Evolutionary conservation across 37 sponge, comb jelly and placozoan genomes (phyloP), one percentile per base, ranked within the genome.

Genomic region (Aplysina aerophoba): DNA sequence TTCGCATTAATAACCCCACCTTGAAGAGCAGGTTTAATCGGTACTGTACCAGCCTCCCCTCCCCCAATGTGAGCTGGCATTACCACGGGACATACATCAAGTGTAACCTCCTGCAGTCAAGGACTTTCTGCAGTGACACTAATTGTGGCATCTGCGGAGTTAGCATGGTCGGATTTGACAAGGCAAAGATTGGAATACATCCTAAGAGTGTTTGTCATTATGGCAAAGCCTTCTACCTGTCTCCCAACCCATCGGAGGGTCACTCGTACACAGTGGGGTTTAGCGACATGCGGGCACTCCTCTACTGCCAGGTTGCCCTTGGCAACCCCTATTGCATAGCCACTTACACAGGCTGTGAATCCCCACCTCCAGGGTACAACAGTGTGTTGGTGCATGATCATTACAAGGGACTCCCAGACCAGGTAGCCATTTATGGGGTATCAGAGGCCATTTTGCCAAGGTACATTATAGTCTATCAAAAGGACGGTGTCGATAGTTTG

Each of bases 221-320:
- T 85, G 95, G 95, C 57, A 58, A 84, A n/a, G 92, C 92, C 25
- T 91, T 95, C 60, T 95, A 95, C 69, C 59, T 95, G 22, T 92
- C 95, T n/a, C 88, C 88, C 1, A 87, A 95, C 30, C 89, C 92
- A 33, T 91, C 92, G 28, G 91, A 91, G 53, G 89, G 92, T 40
- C 95, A 95, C 50, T 88, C 91, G 67, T 95, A 95, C 81, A 95
- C 95, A n/a, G 71, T 75, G 37, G 92, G 95, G 4, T n/a, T 31
- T 30, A 4, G 19, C 54, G 44, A 59, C 41, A 16, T 15, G 21
- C 56, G 95, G 57, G 92, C 92, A 28, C 84, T 95, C 88, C 63
- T 95, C 44, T 84, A 87, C 17, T 89, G 85, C 74, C 79, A 89
- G 28, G 90, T 91, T 37, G 81, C 81, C 50, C 90, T 87, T 15